These are phyloP conservation scores for Cinclus cinclus DNA, from an alignment of 2,113 vertebrate species.

Conservation along the genomic window DNA sequence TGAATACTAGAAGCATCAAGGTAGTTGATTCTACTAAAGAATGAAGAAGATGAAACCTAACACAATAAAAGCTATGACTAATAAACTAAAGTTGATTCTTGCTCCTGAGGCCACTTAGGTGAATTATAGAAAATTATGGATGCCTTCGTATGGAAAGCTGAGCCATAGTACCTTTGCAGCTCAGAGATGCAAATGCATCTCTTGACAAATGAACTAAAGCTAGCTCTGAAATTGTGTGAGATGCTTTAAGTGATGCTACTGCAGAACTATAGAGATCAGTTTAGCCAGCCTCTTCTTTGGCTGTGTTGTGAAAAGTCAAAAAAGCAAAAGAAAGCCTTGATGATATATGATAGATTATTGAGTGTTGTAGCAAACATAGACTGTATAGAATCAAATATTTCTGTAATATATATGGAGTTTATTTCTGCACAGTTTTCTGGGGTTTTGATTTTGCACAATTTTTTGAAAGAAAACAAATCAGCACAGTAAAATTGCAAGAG, in stretches of 20 bases:
- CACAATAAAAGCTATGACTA: not conserved
- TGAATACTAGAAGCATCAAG: not conserved
- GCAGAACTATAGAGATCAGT: not conserved
- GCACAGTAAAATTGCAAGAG: not conserved
- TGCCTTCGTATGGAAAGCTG: not conserved
- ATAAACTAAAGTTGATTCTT: not conserved
- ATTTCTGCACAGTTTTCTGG: accelerated
- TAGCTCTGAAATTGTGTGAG: not conserved
- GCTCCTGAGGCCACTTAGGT: not conserved
- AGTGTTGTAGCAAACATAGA: not conserved
- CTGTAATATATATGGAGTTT: not conserved
- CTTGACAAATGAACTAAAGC: not conserved
- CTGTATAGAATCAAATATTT: not conserved
- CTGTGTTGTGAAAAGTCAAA: not conserved
- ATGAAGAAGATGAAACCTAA: not conserved
- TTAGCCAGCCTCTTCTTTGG: not conserved
- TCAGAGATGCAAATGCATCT: not conserved
- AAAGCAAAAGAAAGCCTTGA: not conserved
- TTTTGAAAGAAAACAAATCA: not conserved
- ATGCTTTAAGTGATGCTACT: not conserved
- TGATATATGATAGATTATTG: not conserved
- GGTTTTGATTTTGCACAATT: not conserved
- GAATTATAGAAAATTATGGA: not conserved
- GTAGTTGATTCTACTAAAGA: not conserved
- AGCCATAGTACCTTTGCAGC: not conserved